Evolutionary conservation across 2,888 invertebrate genomes (phyloP), one percentile per base, ranked within the genome.

Genomic region (Nephrotoma guestfalica): DNA sequence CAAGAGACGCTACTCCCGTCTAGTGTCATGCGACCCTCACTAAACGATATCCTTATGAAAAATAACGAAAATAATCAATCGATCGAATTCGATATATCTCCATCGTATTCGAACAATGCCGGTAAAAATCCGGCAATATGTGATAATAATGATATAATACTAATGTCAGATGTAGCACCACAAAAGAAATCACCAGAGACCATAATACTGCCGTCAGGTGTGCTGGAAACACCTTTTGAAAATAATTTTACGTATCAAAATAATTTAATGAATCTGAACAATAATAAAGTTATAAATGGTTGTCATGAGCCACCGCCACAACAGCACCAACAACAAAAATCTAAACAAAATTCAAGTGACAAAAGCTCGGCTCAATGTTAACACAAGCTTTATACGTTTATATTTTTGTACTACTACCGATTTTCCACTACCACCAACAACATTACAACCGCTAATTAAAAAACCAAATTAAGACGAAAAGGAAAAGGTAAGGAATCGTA

Each of bases 1-100:
- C 95, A 95, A 89, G 95, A 95, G 90, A 94, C 94, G 57, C 90
- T 95, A 88, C 90, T 95, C 87, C 93, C 93, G 11, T 92, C 93
- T 6, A 93, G 93, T 13, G 92, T 93, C 86, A 93, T 94, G 89
- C 91, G 94, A 88, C 51, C 86, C 2, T 93, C 87, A 92, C 89
- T 86, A 41, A 41, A 51, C 40, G 86, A 86, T 40, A 86, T 86
- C 41, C 40, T 57, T 15, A 41, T 41, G 4, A 41, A 57, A 43
- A 43, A 51, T 86, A 43, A 43, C 6, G 85, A 85, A 43, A 85
- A 85, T 85, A 43, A 43, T 85, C 43, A 43, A 18, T 43, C 85
- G 43, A 85, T 43, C 18, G 30, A 43, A 45, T 41, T 43, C 18
- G 83, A 42, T 43, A 83, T 86, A 83, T 86, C 86, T 7, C 86